Percentiles rank a stretch among this genome's conserved stretches.
Conservation (phyloP, 2,888 invertebrate genomes). For the Adelognathus sp. region DNA sequence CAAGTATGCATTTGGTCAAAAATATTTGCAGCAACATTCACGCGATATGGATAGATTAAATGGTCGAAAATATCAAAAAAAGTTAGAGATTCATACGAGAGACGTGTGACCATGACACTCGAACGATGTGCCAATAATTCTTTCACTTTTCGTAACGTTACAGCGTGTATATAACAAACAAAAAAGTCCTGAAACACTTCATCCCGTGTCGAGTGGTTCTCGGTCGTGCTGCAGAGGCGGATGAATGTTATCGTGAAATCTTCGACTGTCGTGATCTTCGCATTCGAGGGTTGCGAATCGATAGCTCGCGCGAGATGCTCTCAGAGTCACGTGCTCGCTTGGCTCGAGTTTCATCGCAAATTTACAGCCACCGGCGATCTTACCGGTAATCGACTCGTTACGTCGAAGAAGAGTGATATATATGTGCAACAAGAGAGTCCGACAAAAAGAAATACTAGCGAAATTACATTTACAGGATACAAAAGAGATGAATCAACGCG, state of each 20-base stretch:
- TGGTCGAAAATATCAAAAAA: no score
- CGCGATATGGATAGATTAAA: no score
- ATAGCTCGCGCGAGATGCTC: background rate
- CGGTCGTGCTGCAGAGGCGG: background rate
- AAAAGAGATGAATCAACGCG: constrained; percentile 41
- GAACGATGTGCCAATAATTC: no score
- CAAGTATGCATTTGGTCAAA: no score
- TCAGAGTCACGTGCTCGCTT: constrained; percentile 37
- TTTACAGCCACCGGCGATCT: background rate
- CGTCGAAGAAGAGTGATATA: no score
- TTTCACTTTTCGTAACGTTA: no score
- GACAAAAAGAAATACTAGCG: background rate
- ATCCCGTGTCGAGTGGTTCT: constrained; percentile 3
- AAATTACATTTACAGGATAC: background rate
- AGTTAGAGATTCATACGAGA: no score
- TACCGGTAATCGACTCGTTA: no score
- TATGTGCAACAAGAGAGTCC: background rate
- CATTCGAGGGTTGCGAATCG: background rate
- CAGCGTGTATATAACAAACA: background rate
- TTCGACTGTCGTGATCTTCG: constrained; percentile 41
- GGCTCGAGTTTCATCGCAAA: background rate
- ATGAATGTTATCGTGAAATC: constrained; percentile 19
- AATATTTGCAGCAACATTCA: no score
- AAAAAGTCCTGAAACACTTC: background rate
- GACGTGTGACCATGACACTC: no score